phyloP scores from a whole-genome alignment of 2,888 invertebrate species.

The Pecten maximus region DNA sequence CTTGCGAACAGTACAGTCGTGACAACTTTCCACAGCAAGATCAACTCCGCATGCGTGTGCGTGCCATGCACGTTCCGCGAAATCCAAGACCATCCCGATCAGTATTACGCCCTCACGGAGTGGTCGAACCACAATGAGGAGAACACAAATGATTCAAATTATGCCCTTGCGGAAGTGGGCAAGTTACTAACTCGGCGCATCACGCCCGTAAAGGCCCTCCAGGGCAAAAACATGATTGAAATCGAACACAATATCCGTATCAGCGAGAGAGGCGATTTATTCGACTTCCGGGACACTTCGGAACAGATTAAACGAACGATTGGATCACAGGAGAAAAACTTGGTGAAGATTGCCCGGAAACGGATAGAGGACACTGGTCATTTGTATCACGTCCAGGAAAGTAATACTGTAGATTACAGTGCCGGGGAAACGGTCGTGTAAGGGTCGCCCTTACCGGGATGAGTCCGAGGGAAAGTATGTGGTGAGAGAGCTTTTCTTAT shows the following conservation, averaged over 20 bases:
- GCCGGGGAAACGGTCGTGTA: constrained; percentile 71
- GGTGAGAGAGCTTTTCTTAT: neutral
- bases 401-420: constrained; percentile 70
- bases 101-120: constrained; percentile 65
- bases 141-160: constrained; percentile 60
- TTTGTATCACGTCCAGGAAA: constrained; percentile 74
- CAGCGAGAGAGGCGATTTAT: constrained; percentile 72
- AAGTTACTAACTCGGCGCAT: constrained; percentile 75
- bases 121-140: constrained; percentile 66
- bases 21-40: constrained; percentile 76
- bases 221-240: constrained; percentile 78
- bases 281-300: constrained; percentile 70
- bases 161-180: constrained; percentile 72
- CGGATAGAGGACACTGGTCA: constrained; percentile 75
- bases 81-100: constrained; percentile 67
- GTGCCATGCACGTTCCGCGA: constrained; percentile 77
- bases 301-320: constrained; percentile 73
- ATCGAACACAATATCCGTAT: constrained; percentile 75
- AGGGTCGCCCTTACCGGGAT: neutral
- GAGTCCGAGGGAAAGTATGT: neutral
- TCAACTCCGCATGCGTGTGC: constrained; percentile 77
- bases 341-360: constrained; percentile 72
- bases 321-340: constrained; percentile 70
- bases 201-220: constrained; percentile 73
- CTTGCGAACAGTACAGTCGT: constrained; percentile 73